Evolutionary conservation across 2,113 vertebrate genomes (phyloP), one percentile per base, ranked within the genome.

Genomic region (Catharus bicknelli): DNA sequence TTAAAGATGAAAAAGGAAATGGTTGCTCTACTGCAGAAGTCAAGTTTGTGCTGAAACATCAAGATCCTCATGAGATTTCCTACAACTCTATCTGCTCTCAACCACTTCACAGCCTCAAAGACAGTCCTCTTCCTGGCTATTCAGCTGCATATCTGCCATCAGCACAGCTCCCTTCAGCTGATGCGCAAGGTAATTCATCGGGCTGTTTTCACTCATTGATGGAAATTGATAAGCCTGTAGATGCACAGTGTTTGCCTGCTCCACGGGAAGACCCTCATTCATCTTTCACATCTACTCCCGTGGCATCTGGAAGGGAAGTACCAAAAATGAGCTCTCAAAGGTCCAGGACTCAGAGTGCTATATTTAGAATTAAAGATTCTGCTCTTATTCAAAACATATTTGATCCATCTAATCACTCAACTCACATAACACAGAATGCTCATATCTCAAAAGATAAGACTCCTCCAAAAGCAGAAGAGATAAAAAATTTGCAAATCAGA

Each of bases 291-390:
- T 93, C 96, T 94, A 50, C 74, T 95, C 86, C 96, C 51, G 2
- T 94, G 57, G 92, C 86, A 58, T 79, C 96, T 94, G 97, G 85
- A 95, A 96, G 59, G 51, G 97, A 97, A 67, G 76, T 97, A 95
- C 96, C 97, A 93, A 98, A 97, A 96, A 92, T 96, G 88, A 97
- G 86, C 92, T 92, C 96, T 95, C 97, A 97, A 17, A 95, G 94
- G 53, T 89, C 96, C 81, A 96, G 96, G 86, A 93, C 84, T 94
- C 97, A 97, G 83, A 97, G 59, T 93, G 29, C 95, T 96, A 10
- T 98, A 70, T 98, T 98, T 97, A 96, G 97, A 91, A 91, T 96
- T 90, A 98, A 97, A 72, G 98, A 98, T 62, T 96, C 97, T 81
- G 68, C 88, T 73, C 74, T 97, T 73, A 93, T 96, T 97, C 97